These are phyloP conservation scores for Drosophila suzukii DNA, from an alignment of 1,140 invertebrate species.

Conservation along the genomic window DNA sequence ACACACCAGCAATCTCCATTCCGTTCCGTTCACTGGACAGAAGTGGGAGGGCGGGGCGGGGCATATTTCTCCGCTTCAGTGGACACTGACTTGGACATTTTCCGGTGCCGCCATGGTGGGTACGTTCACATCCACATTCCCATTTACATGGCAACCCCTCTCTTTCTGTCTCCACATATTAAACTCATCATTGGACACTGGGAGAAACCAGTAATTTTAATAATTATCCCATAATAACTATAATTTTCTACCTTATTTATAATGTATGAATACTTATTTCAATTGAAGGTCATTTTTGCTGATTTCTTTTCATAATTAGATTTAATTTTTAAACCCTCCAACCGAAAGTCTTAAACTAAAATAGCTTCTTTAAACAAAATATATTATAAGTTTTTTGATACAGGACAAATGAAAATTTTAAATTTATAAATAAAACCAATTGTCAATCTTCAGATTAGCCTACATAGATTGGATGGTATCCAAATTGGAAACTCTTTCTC, in stretches of 20 bases:
- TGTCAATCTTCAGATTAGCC: no score
- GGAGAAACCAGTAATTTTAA: background rate
- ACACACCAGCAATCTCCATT: constrained; percentile 11
- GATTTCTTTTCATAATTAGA: no score
- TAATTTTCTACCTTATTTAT: background rate
- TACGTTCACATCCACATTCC: constrained; percentile 48
- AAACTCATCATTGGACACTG: constrained; percentile 48
- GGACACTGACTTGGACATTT: constrained; percentile 74
- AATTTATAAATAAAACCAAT: no score
- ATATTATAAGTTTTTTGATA: no score
- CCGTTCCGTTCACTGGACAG: constrained; percentile 36
- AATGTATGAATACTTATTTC: no score
- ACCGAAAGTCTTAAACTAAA: no score
- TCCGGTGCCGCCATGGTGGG: constrained; percentile 45
- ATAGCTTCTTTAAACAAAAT: no score
- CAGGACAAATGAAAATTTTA: no score
- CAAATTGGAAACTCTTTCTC: background rate
- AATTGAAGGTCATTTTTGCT: no score
- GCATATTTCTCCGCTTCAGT: constrained; percentile 58
- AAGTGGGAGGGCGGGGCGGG: constrained; percentile 1
- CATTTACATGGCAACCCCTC: constrained; percentile 45
- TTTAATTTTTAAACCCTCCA: no score
- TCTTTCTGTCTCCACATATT: constrained; percentile 26
- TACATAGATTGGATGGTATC: no score
- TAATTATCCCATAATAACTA: background rate